Conservation (phyloP, 2,113 vertebrate genomes). For the Equus quagga region DNA sequence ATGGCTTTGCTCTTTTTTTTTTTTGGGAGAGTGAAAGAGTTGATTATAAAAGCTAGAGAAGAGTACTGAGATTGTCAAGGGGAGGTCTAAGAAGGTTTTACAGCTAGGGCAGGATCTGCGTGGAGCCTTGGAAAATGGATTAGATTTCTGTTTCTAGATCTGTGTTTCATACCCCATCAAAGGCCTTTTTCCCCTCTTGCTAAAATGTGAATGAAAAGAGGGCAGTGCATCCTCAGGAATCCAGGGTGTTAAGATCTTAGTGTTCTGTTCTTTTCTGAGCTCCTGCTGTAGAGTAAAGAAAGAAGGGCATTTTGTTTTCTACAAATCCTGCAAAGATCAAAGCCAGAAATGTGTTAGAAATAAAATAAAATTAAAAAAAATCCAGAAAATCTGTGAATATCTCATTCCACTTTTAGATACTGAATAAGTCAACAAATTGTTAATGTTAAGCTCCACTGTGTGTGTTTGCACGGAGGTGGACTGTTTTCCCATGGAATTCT, state of each 20-base stretch:
- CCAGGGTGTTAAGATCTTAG: slow-evolving; percentile 65
- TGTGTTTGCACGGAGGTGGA: background rate
- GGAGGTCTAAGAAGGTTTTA: background rate
- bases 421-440: slow-evolving; percentile 83
- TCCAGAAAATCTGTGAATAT: background rate
- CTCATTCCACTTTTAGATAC: slow-evolving; percentile 61
- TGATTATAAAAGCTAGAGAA: background rate
- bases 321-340: slow-evolving; percentile 42
- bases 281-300: slow-evolving; percentile 41
- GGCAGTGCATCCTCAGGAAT: slow-evolving; percentile 74
- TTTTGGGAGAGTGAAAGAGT: background rate
- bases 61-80: background rate
- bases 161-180: slow-evolving; percentile 82
- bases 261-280: slow-evolving; percentile 66
- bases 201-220: slow-evolving; percentile 78
- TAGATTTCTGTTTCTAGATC: slow-evolving; percentile 80
- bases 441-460: slow-evolving; percentile 37
- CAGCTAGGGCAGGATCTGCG: background rate
- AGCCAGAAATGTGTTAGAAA: background rate
- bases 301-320: slow-evolving; percentile 27
- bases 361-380: slow-evolving; percentile 28
- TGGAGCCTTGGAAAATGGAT: background rate
- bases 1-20: background rate
- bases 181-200: slow-evolving; percentile 80
- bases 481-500: background rate